Evolutionary conservation across 2,797 vertebrate species (phyloP), one percentile per base, ranked within the genome.

Genomic region (Clamator glandarius): DNA sequence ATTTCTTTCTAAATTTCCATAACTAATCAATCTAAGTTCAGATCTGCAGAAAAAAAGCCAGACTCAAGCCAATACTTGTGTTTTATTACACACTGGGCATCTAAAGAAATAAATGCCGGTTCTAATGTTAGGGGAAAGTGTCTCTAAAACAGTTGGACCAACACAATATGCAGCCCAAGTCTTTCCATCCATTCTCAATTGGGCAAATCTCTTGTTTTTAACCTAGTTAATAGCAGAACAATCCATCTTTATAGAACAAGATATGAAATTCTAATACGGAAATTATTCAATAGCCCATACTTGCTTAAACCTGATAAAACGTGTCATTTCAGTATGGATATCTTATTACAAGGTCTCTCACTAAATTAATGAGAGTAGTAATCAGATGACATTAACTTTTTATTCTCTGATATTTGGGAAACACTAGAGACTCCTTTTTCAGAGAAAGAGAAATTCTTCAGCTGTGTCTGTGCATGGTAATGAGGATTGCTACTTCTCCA

Each of bases 191-290:
- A 70, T 89, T 96, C 87, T 92, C 74, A 57, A 86, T 94, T 84
- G 79, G 88, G 52, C 26, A 33, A 96, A 97, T 54, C 36, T 12
- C 75, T 95, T 84, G 63, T 92, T 96, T 96, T 96, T 51, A 91
- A 84, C 83, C 59, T 36, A 88, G 59, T 94, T 96, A 93, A 90
- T 89, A 90, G 95, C 93, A 93, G 67, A 72, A 42, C 44, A 90
- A 96, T 92, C 78, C 59, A 57, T 92, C 63, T 96, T 75, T 61
- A 85, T 12, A 78, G 76, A 67, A 58, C 29, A 48, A 90, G 72
- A 79, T 7, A 36, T 68, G 73, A 94, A 93, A 95, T 94, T 93
- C 86, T 88, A 74, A 41, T 24, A 89, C 48, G 78, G 58, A 78
- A 81, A 54, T 69, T 68, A 92, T 55, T 94, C 41, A 90, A 68